These are phyloP conservation scores for Craterocephalus amniculus DNA, from an alignment of 2,797 vertebrate genomes.

Conservation along the genomic window DNA sequence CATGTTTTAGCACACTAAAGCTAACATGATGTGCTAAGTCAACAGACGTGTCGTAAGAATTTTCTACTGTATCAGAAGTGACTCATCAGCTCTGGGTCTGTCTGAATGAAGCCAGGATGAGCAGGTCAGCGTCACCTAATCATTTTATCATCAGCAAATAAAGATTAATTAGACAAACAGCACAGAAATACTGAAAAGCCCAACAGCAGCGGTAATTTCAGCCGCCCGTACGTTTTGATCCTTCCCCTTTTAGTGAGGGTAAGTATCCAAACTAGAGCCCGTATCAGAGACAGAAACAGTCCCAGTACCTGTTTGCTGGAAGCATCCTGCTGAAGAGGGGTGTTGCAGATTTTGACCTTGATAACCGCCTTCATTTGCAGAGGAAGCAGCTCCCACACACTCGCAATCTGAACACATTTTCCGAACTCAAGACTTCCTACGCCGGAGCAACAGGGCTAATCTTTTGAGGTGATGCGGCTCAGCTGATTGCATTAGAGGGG, in stretches of 20 bases:
- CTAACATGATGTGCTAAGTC: too few relatives aligned
- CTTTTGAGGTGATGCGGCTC: slow-evolving; percentile 69
- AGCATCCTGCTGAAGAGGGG: slow-evolving; percentile 46
- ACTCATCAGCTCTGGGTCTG: background rate
- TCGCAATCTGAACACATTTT: slow-evolving; percentile 21
- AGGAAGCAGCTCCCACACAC: slow-evolving; percentile 21
- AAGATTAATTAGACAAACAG: background rate
- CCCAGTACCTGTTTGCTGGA: slow-evolving; percentile 66
- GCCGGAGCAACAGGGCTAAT: slow-evolving; percentile 62
- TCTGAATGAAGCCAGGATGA: background rate
- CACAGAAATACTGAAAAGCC: background rate
- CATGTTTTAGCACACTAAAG: too few relatives aligned
- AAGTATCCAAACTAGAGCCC: background rate
- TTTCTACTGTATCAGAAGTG: background rate
- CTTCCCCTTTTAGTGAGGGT: background rate
- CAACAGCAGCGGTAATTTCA: too few relatives aligned
- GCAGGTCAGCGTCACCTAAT: background rate
- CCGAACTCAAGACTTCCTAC: slow-evolving; percentile 18
- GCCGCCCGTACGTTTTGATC: background rate
- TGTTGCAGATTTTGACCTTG: slow-evolving; percentile 63
- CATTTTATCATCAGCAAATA: background rate
- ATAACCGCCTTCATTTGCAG: slow-evolving; percentile 77
- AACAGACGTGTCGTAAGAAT: too few relatives aligned
- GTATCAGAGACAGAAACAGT: too few relatives aligned
- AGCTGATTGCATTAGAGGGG: slow-evolving; percentile 76